Evolutionary conservation across 2,113 vertebrate species (phyloP), one percentile per base, ranked within the genome.

Genomic region (Osmerus mordax): DNA sequence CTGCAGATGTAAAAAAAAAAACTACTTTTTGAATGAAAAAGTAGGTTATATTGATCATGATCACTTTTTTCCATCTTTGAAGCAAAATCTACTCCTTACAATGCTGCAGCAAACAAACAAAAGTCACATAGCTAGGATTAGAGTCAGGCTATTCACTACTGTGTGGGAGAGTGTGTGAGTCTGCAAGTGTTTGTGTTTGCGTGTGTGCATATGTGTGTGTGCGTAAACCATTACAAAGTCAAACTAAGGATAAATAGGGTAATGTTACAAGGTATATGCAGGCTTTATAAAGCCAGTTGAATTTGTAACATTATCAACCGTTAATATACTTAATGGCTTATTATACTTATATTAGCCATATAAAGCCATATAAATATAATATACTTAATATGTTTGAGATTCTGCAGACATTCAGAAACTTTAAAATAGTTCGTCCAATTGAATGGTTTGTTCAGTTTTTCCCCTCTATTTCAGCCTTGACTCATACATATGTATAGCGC

Each of bases 401-500:
- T 53, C n/a, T 4, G 4, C 9, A 13, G 19, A 71, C 32, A 47
- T n/a, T 1, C 3, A 60, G 9, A 18, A 12, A 14, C 47, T 25
- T 52, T 21, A 62, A 19, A 18, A 21, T 72, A 36, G 36, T 47
- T 72, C 61, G 67, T 15, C 5, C 56, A 59, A 47, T 70, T 74
- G 60, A 74, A 25, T 75, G 47, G 51, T 79, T 78, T 77, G 65
- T 29, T 64, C 3, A 41, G 54, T 78, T 23, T 25, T 64, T 56
- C 62, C 36, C 55, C 29, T 73, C 67, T 79, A 65, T 47, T 70
- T 63, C 41, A 80, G 78, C 53, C 25, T 58, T 21, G 36, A 14
- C 66, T 84, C 80, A 86, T 87, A 72, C 80, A 86, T 87, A 82
- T 89, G 81, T 77, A 87, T 83, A 47, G 71, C 70, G 70, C 58